These are phyloP conservation scores for Urophycis tenuis DNA, from an alignment of 2,797 vertebrate genomes.

Conservation along the genomic window DNA sequence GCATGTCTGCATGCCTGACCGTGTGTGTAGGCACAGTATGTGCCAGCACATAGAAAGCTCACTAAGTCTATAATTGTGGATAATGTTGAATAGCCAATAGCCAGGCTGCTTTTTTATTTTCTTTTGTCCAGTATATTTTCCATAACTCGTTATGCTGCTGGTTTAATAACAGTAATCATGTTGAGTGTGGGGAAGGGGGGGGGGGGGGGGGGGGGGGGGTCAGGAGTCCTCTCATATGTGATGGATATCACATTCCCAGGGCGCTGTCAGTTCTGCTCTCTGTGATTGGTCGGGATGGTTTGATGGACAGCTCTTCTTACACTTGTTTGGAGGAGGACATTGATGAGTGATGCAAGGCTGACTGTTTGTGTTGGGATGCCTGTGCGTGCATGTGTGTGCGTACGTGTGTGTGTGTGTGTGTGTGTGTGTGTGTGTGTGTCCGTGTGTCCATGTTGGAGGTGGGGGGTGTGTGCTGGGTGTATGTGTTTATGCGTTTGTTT, in stretches of 20 bases:
- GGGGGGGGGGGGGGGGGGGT: constrained; percentile 48
- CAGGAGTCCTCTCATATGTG: constrained; percentile 42
- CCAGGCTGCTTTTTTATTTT: constrained; percentile 23
- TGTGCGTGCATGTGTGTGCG: constrained; percentile 43
- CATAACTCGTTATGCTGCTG: constrained; percentile 56
- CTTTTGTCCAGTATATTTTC: constrained; percentile 51
- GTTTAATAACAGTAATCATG: constrained; percentile 63
- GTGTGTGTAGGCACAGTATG: neutral
- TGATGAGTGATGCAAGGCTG: neutral
- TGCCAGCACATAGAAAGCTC: neutral
- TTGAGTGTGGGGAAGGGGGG: constrained; percentile 47
- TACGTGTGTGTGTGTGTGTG: neutral
- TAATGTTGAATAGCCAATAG: constrained; percentile 44
- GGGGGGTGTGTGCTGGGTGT: too few species aligned
- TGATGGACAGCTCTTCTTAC: constrained; percentile 39
- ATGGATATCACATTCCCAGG: constrained; percentile 37
- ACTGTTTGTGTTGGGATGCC: neutral
- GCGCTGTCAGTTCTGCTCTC: constrained; percentile 35
- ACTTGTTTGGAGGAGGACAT: constrained; percentile 1
- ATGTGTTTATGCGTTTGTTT: too few species aligned
- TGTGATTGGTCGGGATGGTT: constrained; percentile 21
- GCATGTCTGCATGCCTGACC: neutral
- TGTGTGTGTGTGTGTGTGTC: neutral
- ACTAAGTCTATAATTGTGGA: constrained; percentile 53
- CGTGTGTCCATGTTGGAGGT: too few species aligned